phyloP scores from a whole-genome alignment of 2,113 vertebrate species.

The Limnothrissa miodon region DNA sequence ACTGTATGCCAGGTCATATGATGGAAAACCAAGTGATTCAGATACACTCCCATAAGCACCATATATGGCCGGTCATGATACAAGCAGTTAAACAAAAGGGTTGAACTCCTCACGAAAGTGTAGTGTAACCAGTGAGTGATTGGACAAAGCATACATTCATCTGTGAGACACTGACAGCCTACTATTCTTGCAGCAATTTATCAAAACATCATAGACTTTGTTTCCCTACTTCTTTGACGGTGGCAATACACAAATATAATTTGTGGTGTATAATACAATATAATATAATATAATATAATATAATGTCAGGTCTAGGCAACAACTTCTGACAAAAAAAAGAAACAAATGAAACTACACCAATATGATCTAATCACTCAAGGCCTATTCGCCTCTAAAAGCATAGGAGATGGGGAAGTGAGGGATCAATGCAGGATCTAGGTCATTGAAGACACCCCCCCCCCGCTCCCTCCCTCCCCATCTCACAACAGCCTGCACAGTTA shows the following conservation, averaged over 20 bases:
- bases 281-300: no score
- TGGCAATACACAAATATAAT: constrained; percentile 47
- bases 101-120: background rate
- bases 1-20: background rate
- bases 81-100: background rate
- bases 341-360: background rate
- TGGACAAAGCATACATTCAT: background rate
- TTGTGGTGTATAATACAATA: no score
- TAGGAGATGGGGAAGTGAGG: constrained; percentile 9
- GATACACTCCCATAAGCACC: background rate
- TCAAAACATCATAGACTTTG: background rate
- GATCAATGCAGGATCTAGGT: constrained; percentile 32
- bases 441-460: background rate
- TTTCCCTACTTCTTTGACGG: constrained; percentile 24
- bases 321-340: background rate
- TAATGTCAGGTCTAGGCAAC: background rate
- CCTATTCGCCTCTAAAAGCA: constrained; percentile 22
- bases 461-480: background rate
- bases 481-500: background rate
- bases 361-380: background rate
- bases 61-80: background rate
- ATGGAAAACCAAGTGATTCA: background rate
- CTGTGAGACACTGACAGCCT: background rate
- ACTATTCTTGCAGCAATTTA: background rate
- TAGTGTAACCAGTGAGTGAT: background rate